Conservation (phyloP, 2,888 invertebrate species). For the Pyrgus malvae region DNA sequence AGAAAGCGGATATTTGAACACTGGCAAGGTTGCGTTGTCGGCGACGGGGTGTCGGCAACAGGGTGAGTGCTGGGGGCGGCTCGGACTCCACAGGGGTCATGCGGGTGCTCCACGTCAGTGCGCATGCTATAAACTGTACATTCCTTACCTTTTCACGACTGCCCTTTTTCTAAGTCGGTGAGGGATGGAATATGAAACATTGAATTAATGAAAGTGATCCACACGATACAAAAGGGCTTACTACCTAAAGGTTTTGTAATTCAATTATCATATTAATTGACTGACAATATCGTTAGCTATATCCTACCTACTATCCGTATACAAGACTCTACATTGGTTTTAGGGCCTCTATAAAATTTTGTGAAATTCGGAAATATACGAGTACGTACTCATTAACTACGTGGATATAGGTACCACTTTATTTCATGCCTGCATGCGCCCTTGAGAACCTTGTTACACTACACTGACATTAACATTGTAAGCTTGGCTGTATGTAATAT, state of each 20-base stretch:
- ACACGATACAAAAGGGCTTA: constrained; percentile 10
- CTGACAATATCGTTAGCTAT: no score
- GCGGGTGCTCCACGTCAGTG: constrained; percentile 71
- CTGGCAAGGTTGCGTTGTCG: constrained; percentile 31
- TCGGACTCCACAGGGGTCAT: constrained; percentile 63
- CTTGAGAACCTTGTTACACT: no score
- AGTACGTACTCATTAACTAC: no score
- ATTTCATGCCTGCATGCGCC: no score
- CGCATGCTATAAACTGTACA: constrained; percentile 70
- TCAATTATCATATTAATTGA: no score
- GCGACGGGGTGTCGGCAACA: constrained; percentile 7
- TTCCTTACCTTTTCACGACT: constrained; percentile 92
- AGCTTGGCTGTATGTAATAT: no score
- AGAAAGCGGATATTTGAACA: constrained; percentile 57
- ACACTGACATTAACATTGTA: no score
- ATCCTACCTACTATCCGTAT: no score
- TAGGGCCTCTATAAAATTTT: no score
- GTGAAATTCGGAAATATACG: no score
- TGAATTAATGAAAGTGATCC: constrained; percentile 74
- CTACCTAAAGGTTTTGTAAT: not conserved
- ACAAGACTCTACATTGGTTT: no score
- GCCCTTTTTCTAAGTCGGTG: constrained; percentile 90
- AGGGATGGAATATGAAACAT: constrained; percentile 80
- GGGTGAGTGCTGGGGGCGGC: constrained; percentile 36
- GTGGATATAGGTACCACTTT: no score